A percentile compares a stretch with the other conserved stretches of the same genome.
Conservation (phyloP, 2,113 vertebrate species). For the Abramis brama region DNA sequence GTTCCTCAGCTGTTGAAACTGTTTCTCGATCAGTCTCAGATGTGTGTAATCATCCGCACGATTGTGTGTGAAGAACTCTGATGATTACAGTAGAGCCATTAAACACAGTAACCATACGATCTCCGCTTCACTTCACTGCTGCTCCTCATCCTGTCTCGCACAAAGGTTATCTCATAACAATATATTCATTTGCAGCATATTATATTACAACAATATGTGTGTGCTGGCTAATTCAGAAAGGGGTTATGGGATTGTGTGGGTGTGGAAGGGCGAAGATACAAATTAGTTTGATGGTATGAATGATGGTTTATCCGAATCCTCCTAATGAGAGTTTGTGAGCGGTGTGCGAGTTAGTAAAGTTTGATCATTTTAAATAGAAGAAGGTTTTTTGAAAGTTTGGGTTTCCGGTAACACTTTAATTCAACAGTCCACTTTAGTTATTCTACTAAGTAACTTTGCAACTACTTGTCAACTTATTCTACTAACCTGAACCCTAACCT, state of each 20-base stretch:
- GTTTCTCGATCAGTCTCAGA: neutral
- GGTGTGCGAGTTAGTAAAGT: no score
- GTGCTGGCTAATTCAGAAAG: neutral
- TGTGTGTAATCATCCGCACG: neutral
- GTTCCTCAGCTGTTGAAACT: neutral
- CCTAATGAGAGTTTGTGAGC: neutral
- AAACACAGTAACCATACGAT: neutral
- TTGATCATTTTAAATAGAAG: neutral
- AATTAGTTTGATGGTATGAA: neutral
- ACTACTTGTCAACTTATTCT: no score
- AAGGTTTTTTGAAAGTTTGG: neutral
- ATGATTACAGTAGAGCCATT: slow-evolving; percentile 24
- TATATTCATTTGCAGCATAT: no score
- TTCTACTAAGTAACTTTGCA: no score
- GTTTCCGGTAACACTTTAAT: no score
- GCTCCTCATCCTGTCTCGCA: neutral
- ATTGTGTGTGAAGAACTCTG: neutral
- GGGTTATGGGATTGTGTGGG: neutral
- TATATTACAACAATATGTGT: no score
- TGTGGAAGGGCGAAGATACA: no score
- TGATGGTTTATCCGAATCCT: neutral
- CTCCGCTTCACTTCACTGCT: neutral
- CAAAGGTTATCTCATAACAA: neutral
- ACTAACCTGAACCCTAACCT: no score
- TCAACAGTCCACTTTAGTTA: no score